Base-by-base conservation (phyloP, 1,140 invertebrate genomes). In the Dinoponera quadriceps region DNA sequence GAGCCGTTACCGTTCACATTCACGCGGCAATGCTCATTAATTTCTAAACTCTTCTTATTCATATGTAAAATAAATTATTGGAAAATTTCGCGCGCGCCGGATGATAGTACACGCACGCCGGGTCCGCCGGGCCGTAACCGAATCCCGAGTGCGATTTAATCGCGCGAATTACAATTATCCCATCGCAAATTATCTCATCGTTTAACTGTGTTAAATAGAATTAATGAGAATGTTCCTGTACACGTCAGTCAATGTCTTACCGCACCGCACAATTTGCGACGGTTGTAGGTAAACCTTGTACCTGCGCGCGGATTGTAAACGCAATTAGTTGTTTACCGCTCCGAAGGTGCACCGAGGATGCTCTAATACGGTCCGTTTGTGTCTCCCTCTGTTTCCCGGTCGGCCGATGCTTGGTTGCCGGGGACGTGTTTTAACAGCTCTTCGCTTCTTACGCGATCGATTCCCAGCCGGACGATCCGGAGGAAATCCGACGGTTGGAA, bases 311-410 rank as follows among this genome's bases (percentile, higher is more conserved):
- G 57, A 71, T 71, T 69, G 75, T 69, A 80, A 80, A 80, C 65
- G 65, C 75, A 80, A 80, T 80, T 80, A 71, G 65, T 59, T 59
- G 75, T 80, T 69, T 80, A 77, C 62, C 59, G 5, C 57, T 33
- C 13, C 44, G 65, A 3, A 78, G 33, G 33, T 78, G 22, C 51
- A 57, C 65, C 29, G 71, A 80, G 65, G 65, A 80, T 11, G 18
- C 44, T 69, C 51, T 80, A 80, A 59, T 80, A 80, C 33, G 22
- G 63, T 78, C 63, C 65, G 51, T 54, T 57, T 71, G 75, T 77
- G 73, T 80, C 33, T 69, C 49, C 68, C 62, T 29, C 57, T 69
- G 54, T 71, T 69, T 3, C 49, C 68, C 75, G 69, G n/a, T 60
- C 63, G 57, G 18, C 44, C 75, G n/a, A 80, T 80, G 54, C 54